phyloP scores from a whole-genome alignment of 2,113 vertebrate genomes.

The Oncorhynchus nerka region DNA sequence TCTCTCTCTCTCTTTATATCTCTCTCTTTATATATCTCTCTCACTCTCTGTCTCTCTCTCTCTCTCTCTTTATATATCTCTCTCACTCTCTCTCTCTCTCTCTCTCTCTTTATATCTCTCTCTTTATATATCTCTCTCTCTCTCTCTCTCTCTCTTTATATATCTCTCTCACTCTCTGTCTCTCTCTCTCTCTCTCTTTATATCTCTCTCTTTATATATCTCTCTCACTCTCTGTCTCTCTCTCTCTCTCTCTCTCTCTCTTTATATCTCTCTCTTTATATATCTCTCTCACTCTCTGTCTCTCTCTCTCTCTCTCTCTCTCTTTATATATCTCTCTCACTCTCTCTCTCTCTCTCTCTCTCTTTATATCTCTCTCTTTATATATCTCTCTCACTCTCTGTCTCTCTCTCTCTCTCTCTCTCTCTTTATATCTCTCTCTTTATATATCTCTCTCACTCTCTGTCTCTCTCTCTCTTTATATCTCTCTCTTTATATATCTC shows the following conservation, averaged over 20 bases:
- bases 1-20: accelerated
- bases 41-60: neutral
- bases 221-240: neutral
- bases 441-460: no score
- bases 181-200: no score
- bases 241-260: neutral
- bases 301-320: no score
- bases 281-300: no score
- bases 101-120: neutral
- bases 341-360: no score
- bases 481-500: no score
- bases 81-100: neutral
- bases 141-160: no score
- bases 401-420: neutral
- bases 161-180: no score
- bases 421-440: neutral
- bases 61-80: neutral
- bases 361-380: neutral
- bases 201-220: neutral
- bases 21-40: neutral
- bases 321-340: no score
- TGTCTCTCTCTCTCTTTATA: no score
- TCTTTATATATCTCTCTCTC: no score
- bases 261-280: neutral
- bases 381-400: neutral